A percentile compares a stretch with the other conserved stretches of the same genome.
Evolutionary conservation across 2,797 vertebrate genomes (phyloP).

Genomic region (Hydrolagus colliei): DNA sequence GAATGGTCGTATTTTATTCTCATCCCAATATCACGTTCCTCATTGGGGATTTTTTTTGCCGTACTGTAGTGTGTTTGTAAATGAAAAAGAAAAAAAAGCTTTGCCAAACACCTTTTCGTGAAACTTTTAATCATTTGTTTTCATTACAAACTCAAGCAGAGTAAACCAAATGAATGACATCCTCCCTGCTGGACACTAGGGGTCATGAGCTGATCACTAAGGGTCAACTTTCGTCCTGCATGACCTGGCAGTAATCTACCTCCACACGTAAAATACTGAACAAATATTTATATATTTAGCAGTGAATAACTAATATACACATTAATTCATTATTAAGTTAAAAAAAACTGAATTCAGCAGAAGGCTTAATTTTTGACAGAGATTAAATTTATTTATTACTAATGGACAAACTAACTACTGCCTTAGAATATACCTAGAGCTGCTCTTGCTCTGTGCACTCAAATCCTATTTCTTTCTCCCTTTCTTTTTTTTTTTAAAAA

Average conservation of each 20-base stretch:
- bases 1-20: neutral
- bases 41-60: neutral
- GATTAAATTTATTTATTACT: neutral
- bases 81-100: neutral
- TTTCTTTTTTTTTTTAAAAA: neutral
- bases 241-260: neutral
- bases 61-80: neutral
- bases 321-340: neutral
- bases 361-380: neutral
- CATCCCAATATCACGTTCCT: neutral
- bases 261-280: neutral
- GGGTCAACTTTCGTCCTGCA: neutral
- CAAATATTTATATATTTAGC: neutral
- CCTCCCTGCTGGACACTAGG: neutral
- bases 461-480: no score
- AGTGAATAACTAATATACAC: neutral
- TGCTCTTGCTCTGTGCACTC: neutral
- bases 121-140: neutral
- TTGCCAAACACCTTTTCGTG: neutral
- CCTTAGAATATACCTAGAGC: neutral
- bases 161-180: neutral
- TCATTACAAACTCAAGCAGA: neutral
- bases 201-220: neutral
- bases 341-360: neutral
- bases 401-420: neutral